Evolutionary conservation across 2,888 invertebrate species (phyloP).

Genomic region (Drosophila subquinaria): DNA sequence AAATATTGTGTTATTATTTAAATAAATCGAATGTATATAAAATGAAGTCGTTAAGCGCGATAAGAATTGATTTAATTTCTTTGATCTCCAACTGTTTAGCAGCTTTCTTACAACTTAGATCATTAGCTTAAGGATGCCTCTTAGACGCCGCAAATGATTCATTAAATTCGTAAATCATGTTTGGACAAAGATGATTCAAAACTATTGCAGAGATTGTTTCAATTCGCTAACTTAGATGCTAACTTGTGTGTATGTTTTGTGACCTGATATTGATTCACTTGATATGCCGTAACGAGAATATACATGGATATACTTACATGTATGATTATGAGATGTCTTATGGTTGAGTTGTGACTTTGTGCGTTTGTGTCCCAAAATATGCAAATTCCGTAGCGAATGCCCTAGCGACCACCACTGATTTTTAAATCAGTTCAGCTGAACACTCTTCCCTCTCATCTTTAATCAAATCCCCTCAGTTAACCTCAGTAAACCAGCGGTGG

Average conservation of each 20-base stretch:
- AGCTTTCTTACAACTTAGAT: conserved; percentile 8
- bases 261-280: background rate
- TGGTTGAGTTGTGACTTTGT: conserved; percentile 23
- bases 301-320: conserved; percentile 3
- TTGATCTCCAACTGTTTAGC: background rate
- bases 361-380: conserved; percentile 31
- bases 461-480: background rate
- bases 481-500: too few relatives aligned
- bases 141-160: background rate
- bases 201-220: too few relatives aligned
- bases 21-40: conserved; percentile 79
- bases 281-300: background rate
- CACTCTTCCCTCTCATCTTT: background rate
- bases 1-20: conserved; percentile 82
- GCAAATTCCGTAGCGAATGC: too few relatives aligned
- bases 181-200: background rate
- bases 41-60: conserved; percentile 51
- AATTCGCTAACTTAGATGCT: background rate
- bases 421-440: conserved; percentile 9
- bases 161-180: background rate
- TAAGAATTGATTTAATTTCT: conserved; percentile 48
- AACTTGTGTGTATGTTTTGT: background rate
- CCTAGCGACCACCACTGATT: too few relatives aligned
- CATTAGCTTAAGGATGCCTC: background rate
- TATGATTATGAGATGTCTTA: background rate